Base-by-base conservation (phyloP, 2,888 invertebrate species). In the Caenorhabditis sp. region DNA sequence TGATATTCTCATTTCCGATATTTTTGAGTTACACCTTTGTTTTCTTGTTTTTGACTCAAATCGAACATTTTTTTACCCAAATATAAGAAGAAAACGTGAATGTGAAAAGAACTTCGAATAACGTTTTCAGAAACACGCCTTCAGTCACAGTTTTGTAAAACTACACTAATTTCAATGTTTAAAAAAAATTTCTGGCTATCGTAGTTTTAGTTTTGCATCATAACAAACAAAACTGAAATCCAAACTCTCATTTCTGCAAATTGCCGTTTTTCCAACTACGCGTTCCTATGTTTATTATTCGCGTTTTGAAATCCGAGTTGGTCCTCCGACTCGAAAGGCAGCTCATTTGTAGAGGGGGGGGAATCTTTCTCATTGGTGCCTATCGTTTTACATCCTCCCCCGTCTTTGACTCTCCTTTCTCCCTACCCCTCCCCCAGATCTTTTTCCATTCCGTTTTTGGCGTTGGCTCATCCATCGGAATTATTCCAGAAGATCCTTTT, bases 381-480 rank as follows among this genome's bases (percentile, higher is more conserved):
- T 66, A 61, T 70, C 62, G 70, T 68, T 59, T 73, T 73, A 52
- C 73, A 73, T 50, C 78, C 78, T 58, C 73, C 73, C 59, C 72
- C 73, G 63, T 73, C 68, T 50, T 78, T 65, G 43, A 37, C 61
- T 35, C 22, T 70, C 70, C 11, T 45, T 20, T 32, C 32, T 27
- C 15, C 9, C 62, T 13, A 56, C 37, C 15, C 45, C 35, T 66
- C 37, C 15, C 45, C 35, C 56, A 48, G 46, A 66, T 66, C 46
- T 48, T 46, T 30, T 45, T 55, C 41, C 48, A 37, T 48, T 52
- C 48, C 41, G 27, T n/a, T 50, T 62, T 39, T 30, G 15, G n/a
- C n/a, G n/a, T n/a, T n/a, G n/a, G n/a, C n/a, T n/a, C n/a, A n/a
- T n/a, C n/a, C n/a, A n/a, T n/a, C n/a, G n/a, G n/a, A n/a, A 27